These are phyloP conservation scores for Crax fasciolata DNA, from an alignment of 2,797 vertebrate genomes.

Conservation along the genomic window DNA sequence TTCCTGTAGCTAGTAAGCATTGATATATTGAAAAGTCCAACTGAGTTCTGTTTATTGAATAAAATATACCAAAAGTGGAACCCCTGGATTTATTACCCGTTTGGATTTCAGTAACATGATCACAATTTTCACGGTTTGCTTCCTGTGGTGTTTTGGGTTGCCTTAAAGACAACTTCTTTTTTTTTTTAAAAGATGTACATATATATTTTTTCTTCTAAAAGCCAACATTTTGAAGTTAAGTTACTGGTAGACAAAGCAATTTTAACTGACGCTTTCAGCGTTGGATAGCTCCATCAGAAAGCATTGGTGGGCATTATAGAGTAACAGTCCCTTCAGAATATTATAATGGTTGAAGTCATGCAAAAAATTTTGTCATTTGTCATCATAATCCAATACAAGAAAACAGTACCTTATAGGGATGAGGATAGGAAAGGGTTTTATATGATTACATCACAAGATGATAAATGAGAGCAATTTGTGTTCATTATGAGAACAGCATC, in stretches of 20 bases:
- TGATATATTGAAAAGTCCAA: background rate
- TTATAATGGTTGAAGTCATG: constrained; percentile 67
- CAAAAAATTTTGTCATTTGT: constrained; percentile 77
- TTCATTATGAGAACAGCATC: constrained; percentile 80
- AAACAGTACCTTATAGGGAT: constrained; percentile 78
- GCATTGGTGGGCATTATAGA: background rate
- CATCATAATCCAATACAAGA: constrained; percentile 81
- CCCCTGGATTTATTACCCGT: background rate
- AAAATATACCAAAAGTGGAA: background rate
- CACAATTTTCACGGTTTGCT: background rate
- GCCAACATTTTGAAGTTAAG: background rate
- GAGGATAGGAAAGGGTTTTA: constrained; percentile 76
- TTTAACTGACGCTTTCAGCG: constrained; percentile 27
- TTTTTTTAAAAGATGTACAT: background rate
- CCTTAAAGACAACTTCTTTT: background rate
- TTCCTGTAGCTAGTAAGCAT: background rate
- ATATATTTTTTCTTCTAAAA: background rate
- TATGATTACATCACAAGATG: constrained; percentile 80
- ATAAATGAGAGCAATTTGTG: constrained; percentile 84
- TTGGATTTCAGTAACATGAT: background rate
- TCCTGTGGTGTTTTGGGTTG: background rate
- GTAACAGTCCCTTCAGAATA: constrained; percentile 59
- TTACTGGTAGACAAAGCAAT: background rate
- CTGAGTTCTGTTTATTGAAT: background rate
- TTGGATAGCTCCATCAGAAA: background rate